Percentiles rank a stretch among this genome's conserved stretches.
Evolutionary conservation across 2,888 invertebrate genomes (phyloP).

Genomic region (Geotrupes spiniger): DNA sequence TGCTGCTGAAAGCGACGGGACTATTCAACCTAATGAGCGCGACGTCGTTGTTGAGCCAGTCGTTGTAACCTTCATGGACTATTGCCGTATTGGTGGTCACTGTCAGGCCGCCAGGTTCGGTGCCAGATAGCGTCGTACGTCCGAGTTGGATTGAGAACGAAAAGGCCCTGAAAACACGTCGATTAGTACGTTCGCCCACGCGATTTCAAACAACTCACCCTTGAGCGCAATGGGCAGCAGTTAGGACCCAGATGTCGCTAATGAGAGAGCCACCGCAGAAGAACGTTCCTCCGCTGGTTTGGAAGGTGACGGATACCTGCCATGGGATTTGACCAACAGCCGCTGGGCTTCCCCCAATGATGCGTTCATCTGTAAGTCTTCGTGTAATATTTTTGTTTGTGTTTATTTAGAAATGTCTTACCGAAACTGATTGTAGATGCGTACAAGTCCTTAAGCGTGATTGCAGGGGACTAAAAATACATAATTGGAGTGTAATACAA

Average conservation of each 20-base stretch:
- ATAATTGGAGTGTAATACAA: too few species aligned
- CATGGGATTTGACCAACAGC: constrained; percentile 35
- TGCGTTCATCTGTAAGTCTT: constrained; percentile 11
- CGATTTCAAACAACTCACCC: constrained; percentile 11
- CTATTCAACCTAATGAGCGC: constrained; percentile 19
- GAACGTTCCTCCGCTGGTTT: background rate
- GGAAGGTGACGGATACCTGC: constrained; percentile 29
- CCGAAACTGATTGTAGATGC: too few species aligned
- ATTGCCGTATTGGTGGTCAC: background rate
- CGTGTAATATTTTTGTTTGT: too few species aligned
- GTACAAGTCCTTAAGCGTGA: too few species aligned
- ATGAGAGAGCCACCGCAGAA: constrained; percentile 19
- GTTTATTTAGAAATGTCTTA: too few species aligned
- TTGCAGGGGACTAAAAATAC: too few species aligned
- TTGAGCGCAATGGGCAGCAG: constrained; percentile 18
- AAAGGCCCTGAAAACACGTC: background rate
- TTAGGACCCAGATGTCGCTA: constrained; percentile 15
- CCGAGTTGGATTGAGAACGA: background rate
- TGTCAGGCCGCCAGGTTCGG: background rate
- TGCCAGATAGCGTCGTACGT: background rate
- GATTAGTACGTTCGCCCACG: background rate
- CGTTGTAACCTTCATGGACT: constrained; percentile 15
- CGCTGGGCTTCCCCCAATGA: constrained; percentile 33
- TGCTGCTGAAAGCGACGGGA: constrained; percentile 18
- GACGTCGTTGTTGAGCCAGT: constrained; percentile 22